Evolutionary conservation across 2,113 vertebrate species (phyloP), one percentile per base, ranked within the genome.

Genomic region (Orientallactaga bullata): DNA sequence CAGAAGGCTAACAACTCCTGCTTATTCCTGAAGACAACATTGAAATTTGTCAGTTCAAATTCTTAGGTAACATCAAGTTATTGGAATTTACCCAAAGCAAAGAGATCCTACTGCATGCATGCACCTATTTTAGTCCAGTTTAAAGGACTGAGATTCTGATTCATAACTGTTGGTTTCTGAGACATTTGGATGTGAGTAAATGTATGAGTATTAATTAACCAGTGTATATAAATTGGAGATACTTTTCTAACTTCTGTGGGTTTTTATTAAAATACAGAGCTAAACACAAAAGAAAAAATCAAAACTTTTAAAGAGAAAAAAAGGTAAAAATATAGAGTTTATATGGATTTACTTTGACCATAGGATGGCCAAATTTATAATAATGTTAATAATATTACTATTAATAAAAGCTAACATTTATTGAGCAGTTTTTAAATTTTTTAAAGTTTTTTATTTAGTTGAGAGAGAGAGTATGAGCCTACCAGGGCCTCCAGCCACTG

Each of bases 21-120:
- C 93, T 94, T 94, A 89, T 94, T 96, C 18, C 76, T 95, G 66
- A 76, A 96, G 77, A 86, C 68, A 92, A 93, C 93, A 85, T 86
- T 90, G 94, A 97, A 94, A 82, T 90, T 47, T n/a, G 16, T 92
- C 71, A 76, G 79, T 92, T 93, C 61, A 71, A 39, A 83, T 94
- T 94, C 79, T 85, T 73, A 58, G 58, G 26, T 90, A 92, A 90
- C 32, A 69, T 94, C 71, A 94, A 94, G 66, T 88, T 69, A 88
- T 72, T 95, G 71, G 63, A 85, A 86, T 89, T 94, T 92, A 84
- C 77, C 39, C 89, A 88, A 85, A 94, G 23, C 20, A 84, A 85
- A 92, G 68, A 93, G 21, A 79, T 92, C 78, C 61, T 9, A 69
- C 63, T 95, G 80, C 83, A 95, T 95, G 80, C 83, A 95, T 96